Conservation (phyloP, 2,113 vertebrate genomes). For the Sinocyclocheilus grahami region DNA sequence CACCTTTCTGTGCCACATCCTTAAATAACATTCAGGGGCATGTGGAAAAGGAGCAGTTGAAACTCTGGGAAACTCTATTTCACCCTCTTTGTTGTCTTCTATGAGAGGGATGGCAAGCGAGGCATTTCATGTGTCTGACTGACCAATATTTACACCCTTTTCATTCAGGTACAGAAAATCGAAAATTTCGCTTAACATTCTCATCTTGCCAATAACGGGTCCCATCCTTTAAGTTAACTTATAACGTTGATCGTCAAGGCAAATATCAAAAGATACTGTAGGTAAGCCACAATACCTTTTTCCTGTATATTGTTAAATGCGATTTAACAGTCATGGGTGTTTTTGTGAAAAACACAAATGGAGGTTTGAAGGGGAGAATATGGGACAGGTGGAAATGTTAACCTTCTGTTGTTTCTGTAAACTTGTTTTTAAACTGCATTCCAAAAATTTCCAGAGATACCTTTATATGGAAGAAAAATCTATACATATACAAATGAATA, state of each 20-base stretch:
- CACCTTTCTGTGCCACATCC: constrained; percentile 72
- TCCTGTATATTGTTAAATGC: not conserved
- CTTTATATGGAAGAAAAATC: constrained; percentile 63
- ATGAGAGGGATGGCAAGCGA: constrained; percentile 46
- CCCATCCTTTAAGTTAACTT: not conserved
- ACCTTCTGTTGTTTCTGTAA: constrained; percentile 64
- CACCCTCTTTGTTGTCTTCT: constrained; percentile 52
- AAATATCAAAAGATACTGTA: constrained; percentile 24
- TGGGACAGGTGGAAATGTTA: constrained; percentile 75
- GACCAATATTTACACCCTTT: constrained; percentile 72
- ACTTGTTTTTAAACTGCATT: constrained; percentile 63
- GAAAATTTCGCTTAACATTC: constrained; percentile 11
- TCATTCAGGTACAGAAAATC: constrained; percentile 63
- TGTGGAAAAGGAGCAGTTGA: constrained; percentile 64
- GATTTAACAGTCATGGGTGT: constrained; percentile 1
- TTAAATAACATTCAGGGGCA: constrained; percentile 64
- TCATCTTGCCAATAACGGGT: constrained; percentile 6
- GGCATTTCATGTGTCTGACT: constrained; percentile 69
- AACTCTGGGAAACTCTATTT: constrained; percentile 72
- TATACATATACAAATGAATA: constrained; percentile 61
- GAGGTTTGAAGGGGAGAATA: constrained; percentile 60
- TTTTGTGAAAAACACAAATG: not conserved
- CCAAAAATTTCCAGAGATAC: constrained; percentile 65
- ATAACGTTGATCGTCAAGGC: not conserved
- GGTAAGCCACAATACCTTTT: not conserved